Evolutionary conservation across 2,888 invertebrate genomes (phyloP).

Genomic region (Synanthedon tipuliformis): DNA sequence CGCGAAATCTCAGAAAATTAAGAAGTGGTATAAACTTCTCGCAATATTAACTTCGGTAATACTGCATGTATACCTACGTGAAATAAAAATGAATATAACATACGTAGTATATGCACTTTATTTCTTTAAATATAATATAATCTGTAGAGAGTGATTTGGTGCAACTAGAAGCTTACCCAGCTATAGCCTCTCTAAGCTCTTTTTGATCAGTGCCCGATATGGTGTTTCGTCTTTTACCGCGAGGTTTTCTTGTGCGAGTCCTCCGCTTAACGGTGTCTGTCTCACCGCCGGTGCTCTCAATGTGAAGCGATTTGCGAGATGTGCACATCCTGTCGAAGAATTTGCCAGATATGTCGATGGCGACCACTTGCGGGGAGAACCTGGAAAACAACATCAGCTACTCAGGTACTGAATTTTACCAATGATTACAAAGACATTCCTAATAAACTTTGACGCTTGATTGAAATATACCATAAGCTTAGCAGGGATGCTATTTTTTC

Average conservation of each 20-base stretch:
- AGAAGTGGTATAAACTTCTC: too few species aligned
- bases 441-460: too few species aligned
- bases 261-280: conserved; percentile 76
- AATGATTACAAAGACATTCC: not conserved
- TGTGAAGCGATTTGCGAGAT: conserved; percentile 83
- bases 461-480: too few species aligned
- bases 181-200: conserved; percentile 87
- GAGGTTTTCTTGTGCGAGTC: conserved; percentile 79
- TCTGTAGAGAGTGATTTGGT: conserved; percentile 45
- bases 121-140: conserved; percentile 40
- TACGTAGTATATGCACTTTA: not conserved
- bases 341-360: conserved; percentile 89
- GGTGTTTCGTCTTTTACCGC: conserved; percentile 89
- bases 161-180: conserved; percentile 79
- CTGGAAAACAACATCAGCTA: conserved; percentile 43
- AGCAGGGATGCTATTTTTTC: too few species aligned
- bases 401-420: not conserved
- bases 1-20: too few species aligned
- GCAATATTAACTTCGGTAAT: too few species aligned
- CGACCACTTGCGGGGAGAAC: conserved; percentile 88
- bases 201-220: conserved; percentile 91
- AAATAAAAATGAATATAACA: not conserved
- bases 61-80: too few species aligned
- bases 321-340: conserved; percentile 91
- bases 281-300: conserved; percentile 58